A percentile compares a stretch with the other conserved stretches of the same genome.
Evolutionary conservation across 2,888 invertebrate species (phyloP).

Genomic region (Idaea biselata): DNA sequence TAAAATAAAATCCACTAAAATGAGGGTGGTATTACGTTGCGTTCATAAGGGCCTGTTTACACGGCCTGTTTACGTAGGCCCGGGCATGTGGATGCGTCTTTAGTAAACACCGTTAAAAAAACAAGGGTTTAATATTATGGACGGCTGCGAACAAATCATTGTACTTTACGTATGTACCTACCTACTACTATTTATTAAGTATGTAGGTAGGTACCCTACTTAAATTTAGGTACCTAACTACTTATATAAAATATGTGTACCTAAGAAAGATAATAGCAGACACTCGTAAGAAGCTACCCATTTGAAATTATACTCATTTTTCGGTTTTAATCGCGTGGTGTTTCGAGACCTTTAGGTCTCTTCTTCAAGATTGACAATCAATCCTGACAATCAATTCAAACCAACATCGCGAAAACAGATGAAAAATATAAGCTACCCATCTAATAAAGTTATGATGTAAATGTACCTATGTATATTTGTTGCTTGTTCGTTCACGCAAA

Average conservation of each 20-base stretch:
- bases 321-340: too few species aligned
- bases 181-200: background rate
- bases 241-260: background rate
- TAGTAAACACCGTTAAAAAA: constrained; percentile 77
- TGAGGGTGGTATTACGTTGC: constrained; percentile 61
- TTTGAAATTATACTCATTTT: too few species aligned
- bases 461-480: too few species aligned
- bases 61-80: constrained; percentile 69
- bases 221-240: background rate
- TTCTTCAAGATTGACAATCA: too few species aligned
- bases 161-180: constrained; percentile 18
- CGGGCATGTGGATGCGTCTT: constrained; percentile 76
- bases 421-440: too few species aligned
- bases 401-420: too few species aligned
- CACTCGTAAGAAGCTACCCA: too few species aligned
- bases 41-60: constrained; percentile 75
- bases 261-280: too few species aligned
- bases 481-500: too few species aligned
- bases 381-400: too few species aligned
- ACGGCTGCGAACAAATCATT: constrained; percentile 38
- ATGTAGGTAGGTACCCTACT: background rate
- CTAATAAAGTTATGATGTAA: too few species aligned
- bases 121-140: constrained; percentile 68
- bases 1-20: constrained; percentile 50
- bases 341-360: too few species aligned